Evolutionary conservation across 2,113 vertebrate species (phyloP).

Genomic region (Scophthalmus maximus): DNA sequence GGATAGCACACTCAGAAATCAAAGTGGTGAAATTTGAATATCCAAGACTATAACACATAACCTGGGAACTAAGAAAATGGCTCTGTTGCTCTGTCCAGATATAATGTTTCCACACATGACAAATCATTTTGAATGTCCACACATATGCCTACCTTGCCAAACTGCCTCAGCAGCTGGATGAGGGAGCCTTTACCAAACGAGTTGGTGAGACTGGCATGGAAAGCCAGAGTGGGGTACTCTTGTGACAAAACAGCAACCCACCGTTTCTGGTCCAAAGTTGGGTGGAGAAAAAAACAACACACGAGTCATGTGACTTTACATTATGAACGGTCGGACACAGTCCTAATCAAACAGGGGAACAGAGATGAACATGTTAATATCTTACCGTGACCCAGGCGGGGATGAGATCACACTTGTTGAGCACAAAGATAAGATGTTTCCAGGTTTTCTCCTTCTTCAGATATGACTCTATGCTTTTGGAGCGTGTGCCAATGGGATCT

Average conservation of each 20-base stretch:
- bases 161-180: constrained; percentile 96
- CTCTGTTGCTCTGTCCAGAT: no score
- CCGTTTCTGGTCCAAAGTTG: constrained; percentile 86
- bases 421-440: constrained; percentile 98
- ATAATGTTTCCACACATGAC: no score
- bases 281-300: not conserved
- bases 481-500: constrained; percentile 96
- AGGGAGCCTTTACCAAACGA: constrained; percentile 98
- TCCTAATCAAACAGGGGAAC: not conserved
- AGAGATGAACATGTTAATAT: not conserved
- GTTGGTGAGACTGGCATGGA: constrained; percentile 98
- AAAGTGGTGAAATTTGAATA: not conserved
- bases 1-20: not conserved
- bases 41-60: not conserved
- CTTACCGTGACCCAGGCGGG: constrained; percentile 97
- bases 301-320: not conserved
- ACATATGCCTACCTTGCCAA: constrained; percentile 90
- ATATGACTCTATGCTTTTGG: constrained; percentile 92
- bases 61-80: no score
- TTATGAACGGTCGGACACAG: not conserved
- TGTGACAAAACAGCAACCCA: constrained; percentile 96
- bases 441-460: constrained; percentile 96
- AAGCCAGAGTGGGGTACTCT: constrained; percentile 95
- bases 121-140: not conserved
- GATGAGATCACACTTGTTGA: constrained; percentile 98